A percentile compares a stretch with the other conserved stretches of the same genome.
Evolutionary conservation across 2,888 invertebrate species (phyloP).

Genomic region (Salticus scenicus): DNA sequence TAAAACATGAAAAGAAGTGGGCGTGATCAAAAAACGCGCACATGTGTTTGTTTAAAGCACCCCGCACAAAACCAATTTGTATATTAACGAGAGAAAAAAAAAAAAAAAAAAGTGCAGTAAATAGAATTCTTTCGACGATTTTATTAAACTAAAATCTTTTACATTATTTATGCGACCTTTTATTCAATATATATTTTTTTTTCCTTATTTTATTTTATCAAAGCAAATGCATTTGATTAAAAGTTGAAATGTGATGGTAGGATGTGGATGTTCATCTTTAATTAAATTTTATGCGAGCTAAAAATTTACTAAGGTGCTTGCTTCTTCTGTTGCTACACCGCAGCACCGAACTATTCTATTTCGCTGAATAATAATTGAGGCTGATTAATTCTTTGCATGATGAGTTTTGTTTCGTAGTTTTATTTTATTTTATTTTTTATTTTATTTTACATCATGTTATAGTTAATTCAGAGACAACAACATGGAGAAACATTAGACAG

Average conservation of each 20-base stretch:
- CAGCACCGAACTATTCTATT: constrained; percentile 30
- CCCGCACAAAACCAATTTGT: constrained; percentile 60
- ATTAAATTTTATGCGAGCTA: constrained; percentile 52
- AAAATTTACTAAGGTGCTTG: neutral
- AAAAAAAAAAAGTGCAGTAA: constrained; percentile 40
- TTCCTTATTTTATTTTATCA: neutral
- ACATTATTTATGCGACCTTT: constrained; percentile 54
- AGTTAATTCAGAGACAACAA: constrained; percentile 25
- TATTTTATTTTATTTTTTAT: no score
- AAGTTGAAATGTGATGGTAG: constrained; percentile 47
- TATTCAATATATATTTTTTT: constrained; percentile 17
- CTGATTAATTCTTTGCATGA: constrained; percentile 67
- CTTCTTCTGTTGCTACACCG: no score
- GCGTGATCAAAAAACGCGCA: neutral
- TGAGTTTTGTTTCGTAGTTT: constrained; percentile 37
- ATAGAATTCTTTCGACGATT: constrained; percentile 44
- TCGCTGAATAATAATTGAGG: constrained; percentile 58
- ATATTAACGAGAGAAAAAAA: constrained; percentile 64
- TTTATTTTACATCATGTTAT: constrained; percentile 15
- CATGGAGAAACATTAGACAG: constrained; percentile 25
- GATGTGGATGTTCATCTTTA: constrained; percentile 50
- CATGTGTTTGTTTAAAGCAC: constrained; percentile 60
- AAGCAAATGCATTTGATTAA: constrained; percentile 54
- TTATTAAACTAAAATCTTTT: constrained; percentile 55
- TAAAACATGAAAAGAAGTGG: neutral